Evolutionary conservation across 2,113 vertebrate species (phyloP).

Genomic region (Bostrychus sinensis): DNA sequence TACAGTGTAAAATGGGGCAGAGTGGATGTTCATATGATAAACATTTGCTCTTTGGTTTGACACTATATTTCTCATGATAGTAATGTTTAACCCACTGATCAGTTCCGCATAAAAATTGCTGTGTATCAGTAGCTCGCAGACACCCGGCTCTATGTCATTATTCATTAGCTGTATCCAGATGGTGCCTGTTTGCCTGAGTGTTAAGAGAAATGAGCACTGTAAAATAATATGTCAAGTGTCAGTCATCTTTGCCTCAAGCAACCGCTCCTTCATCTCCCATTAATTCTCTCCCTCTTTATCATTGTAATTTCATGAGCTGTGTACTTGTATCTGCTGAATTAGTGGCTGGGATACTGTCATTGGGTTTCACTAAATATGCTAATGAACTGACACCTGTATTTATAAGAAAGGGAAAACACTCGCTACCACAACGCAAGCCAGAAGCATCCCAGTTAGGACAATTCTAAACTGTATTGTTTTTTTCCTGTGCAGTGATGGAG

Average conservation of each 20-base stretch:
- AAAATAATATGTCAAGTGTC: slow-evolving; percentile 34
- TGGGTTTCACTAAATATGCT: slow-evolving; percentile 70
- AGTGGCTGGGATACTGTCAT: slow-evolving; percentile 44
- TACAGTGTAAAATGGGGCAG: too few relatives aligned
- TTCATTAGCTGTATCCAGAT: slow-evolving; percentile 59
- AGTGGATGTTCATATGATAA: too few relatives aligned
- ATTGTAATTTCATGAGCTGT: slow-evolving; percentile 15
- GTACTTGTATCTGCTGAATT: slow-evolving; percentile 27
- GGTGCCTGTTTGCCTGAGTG: slow-evolving; percentile 27
- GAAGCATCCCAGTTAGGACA: not conserved
- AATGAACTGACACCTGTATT: slow-evolving; percentile 64
- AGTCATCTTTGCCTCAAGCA: slow-evolving; percentile 38
- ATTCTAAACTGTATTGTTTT: slow-evolving; percentile 15
- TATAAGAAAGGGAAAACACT: slow-evolving; percentile 49
- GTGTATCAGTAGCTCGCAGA: slow-evolving; percentile 33
- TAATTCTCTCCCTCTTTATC: slow-evolving; percentile 22
- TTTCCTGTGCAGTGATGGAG: slow-evolving; percentile 81
- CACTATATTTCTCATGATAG: not conserved
- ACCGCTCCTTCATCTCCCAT: slow-evolving; percentile 18
- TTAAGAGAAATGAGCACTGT: slow-evolving; percentile 10
- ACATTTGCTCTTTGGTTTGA: not conserved
- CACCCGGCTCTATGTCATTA: slow-evolving; percentile 38
- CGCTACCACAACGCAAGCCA: slow-evolving; percentile 16
- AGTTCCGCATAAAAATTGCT: slow-evolving; percentile 9
- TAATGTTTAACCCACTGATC: not conserved